Conservation (phyloP, 2,797 vertebrate genomes). For the Megalops cyprinoides region DNA sequence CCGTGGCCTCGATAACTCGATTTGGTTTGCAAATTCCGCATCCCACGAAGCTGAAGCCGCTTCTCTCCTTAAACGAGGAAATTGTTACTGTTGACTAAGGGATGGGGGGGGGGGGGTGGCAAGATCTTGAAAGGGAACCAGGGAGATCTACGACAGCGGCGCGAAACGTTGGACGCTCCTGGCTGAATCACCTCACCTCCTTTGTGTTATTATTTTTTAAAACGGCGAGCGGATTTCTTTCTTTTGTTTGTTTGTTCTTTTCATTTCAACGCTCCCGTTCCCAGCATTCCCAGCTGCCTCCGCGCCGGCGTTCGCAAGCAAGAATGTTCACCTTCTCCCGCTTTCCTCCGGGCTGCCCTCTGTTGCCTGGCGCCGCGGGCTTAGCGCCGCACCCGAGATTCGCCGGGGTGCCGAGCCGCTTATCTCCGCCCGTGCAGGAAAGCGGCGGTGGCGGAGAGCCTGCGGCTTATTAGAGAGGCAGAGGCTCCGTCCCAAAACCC, state of each 20-base stretch:
- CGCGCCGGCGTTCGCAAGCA: constrained; percentile 73
- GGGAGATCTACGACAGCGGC: not conserved
- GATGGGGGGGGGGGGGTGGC: not conserved
- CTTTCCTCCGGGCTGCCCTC: constrained; percentile 57
- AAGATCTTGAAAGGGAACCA: not conserved
- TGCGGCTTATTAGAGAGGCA: constrained; percentile 77
- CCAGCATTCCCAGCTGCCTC: constrained; percentile 49
- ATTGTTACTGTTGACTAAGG: constrained; percentile 58
- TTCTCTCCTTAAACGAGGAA: constrained; percentile 55
- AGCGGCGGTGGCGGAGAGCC: constrained; percentile 70
- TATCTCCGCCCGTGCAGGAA: constrained; percentile 77
- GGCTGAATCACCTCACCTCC: not conserved
- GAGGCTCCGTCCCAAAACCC: constrained; percentile 71
- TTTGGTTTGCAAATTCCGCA: constrained; percentile 67
- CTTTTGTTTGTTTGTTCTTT: not conserved
- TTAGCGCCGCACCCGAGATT: constrained; percentile 69
- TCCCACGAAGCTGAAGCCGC: constrained; percentile 49
- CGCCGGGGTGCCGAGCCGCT: constrained; percentile 69
- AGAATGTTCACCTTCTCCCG: constrained; percentile 60
- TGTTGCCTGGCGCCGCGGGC: constrained; percentile 58
- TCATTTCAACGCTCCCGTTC: not conserved
- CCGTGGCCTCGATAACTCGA: constrained; percentile 56
- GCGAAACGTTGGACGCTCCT: not conserved
- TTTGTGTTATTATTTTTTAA: not conserved
- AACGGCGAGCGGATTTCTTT: not conserved